Base-by-base conservation (phyloP, 2,797 vertebrate species). In the Muraenolepis orangiensis region DNA sequence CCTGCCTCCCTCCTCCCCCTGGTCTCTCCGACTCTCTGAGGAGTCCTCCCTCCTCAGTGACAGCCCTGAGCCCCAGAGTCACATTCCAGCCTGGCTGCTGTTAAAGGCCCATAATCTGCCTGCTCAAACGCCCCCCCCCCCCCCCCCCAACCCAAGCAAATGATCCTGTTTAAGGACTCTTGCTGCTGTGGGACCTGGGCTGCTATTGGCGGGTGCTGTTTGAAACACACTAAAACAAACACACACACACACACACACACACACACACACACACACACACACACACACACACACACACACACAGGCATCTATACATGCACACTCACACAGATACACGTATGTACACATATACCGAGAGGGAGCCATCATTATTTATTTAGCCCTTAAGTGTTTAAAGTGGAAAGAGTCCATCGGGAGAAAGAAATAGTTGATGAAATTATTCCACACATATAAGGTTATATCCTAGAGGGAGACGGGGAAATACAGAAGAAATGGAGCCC, bases 351-450 rank as follows among this genome's bases (percentile, higher is more conserved):
- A 78, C 75, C 80, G 87, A 69, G 75, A 77, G 80, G 51, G 86
- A 88, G 89, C 89, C 91, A 90, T 90, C 95, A 95, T 96, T 95
- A 96, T 95, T 96, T 96, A 96, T 96, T 96, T 96, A 96, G 91
- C 91, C 88, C 86, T 94, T 94, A 95, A 94, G 93, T 93, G 93
- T 94, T 94, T 95, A 94, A 94, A 95, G 92, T 90, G 88, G 89
- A 92, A 89, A 85, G 88, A 87, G 79, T 91, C 93, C 88, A 79
- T 78, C 42, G 93, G 93, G 94, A 93, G 80, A 77, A 78, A 81
- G 80, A 83, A n/a, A 81, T 88, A 92, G 87, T 94, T 93, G 89
- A 93, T 93, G 85, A 91, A 93, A 92, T 91, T 88, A 91, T 91
- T 91, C 84, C 74, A 81, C 77, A 82, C 68, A 75, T 80, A 73